These are phyloP conservation scores for Sarcophaga caerulescens DNA, from an alignment of 2,888 invertebrate species.

Conservation along the genomic window DNA sequence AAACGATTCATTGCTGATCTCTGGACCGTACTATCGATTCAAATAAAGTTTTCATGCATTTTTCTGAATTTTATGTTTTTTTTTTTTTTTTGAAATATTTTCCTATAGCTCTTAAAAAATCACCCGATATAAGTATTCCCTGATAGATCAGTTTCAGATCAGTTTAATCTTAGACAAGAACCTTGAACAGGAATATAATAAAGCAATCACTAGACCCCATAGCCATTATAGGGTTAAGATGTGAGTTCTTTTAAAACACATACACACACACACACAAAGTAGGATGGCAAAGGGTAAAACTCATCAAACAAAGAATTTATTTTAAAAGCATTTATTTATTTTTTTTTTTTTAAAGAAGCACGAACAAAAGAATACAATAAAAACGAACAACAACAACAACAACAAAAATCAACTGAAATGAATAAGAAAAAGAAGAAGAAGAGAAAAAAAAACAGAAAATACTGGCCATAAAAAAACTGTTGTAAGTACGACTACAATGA, in stretches of 20 bases:
- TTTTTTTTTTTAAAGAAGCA: background rate
- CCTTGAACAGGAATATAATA: too few species aligned
- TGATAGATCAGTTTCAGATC: too few species aligned
- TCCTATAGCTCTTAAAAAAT: too few species aligned
- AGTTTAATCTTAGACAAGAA: too few species aligned
- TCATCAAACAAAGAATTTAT: conserved; percentile 60
- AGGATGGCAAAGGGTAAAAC: conserved; percentile 46
- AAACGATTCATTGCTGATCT: too few species aligned
- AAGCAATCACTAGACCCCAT: too few species aligned
- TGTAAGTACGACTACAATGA: conserved; percentile 21
- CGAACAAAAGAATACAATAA: conserved; percentile 2
- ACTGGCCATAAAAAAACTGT: conserved; percentile 43
- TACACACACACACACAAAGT: background rate
- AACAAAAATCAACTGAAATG: conserved; percentile 48
- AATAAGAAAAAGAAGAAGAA: background rate
- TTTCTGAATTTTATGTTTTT: too few species aligned
- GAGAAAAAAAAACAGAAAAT: background rate
- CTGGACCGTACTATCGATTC: too few species aligned
- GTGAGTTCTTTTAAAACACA: background rate
- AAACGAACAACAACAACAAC: conserved; percentile 10
- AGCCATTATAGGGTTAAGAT: conserved; percentile 38
- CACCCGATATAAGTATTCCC: too few species aligned
- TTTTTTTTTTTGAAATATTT: too few species aligned
- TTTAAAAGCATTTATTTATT: conserved; percentile 5
- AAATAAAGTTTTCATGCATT: too few species aligned